Base-by-base conservation (phyloP, 2,888 invertebrate genomes). In the Schizotus pectinicornis region DNA sequence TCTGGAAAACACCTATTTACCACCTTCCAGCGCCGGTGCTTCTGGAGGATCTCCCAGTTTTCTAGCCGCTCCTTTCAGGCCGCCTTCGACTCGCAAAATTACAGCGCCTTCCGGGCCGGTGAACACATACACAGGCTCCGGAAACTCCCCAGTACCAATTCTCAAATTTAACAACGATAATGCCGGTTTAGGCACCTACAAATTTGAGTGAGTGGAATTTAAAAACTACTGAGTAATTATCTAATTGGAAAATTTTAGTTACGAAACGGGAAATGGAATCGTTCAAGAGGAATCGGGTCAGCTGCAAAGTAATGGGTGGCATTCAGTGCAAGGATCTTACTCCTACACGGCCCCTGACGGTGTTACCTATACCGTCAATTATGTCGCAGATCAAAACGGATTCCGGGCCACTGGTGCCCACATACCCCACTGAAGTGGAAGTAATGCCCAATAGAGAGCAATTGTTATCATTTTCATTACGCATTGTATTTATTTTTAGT, bases 1-100 rank as follows among this genome's bases (percentile, higher is more conserved):
- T n/a, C 74, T 86, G 46, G 85, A 86, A 41, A 83, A 83, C 37
- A 81, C 81, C 7, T 84, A 84, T 72, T 79, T 85, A 0, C 86
- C 86, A 0, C 84, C 86, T 3, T 76, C 81, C 53, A 80, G 81
- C 6, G 80, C 80, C 0, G 75, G 79, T 6, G 80, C 82, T 0
- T 79, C 83, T 6, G 85, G 85, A 0, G 82, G 82, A 1, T 22
- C 22, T 22, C 77, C 70, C 43, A 81, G 79, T 2, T 37, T 42
- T 36, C 12, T 56, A 12, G 33, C 45, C 34, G 36, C 49, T 7
- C n/a, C n/a, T n/a, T n/a, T 49, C 56, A 35, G 56, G 56, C 41
- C 49, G 41, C 7, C 31, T 48, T 34, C 36, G 37, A 43, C n/a
- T 22, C 14, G 2, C 7, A 41, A 5, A 41, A 22, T 9, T 9